Base-by-base conservation (phyloP, 2,888 invertebrate species). In the Dugesia japonica region DNA sequence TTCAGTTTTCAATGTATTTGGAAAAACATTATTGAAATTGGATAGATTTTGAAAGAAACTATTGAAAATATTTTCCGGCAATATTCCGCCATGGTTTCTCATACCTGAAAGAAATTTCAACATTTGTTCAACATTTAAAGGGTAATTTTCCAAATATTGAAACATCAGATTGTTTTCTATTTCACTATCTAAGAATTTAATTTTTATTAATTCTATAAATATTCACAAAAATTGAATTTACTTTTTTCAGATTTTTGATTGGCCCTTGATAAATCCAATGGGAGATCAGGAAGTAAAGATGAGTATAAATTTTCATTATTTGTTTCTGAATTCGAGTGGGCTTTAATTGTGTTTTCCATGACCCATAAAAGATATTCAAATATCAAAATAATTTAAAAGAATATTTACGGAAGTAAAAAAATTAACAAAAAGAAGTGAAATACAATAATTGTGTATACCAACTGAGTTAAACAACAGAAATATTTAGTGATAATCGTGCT, bases 401-500 rank as follows among this genome's bases (percentile, higher is more conserved):
- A 56, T 56, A 56, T 56, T 56, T 56, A 56, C 56, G 56, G 56
- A 56, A 56, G 23, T 56, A n/a, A 13, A 20, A 20, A 23, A 23
- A 20, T 56, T 13, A 56, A 56, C 4, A n/a, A 56, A 56, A 20
- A 56, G 1, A 4, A 20, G 56, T 56, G 56, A 56, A 13, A 20
- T 7, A n/a, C n/a, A 56, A 56, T 13, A 56, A 56, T n/a, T 56
- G 56, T 56, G 4, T 56, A 56, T 20, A 23, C 56, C 56, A 56
- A 56, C n/a, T 56, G 56, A 56, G 56, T 56, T 9, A 56, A 56
- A 56, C 56, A 56, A 56, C 56, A 56, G 56, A 56, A 56, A 56
- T 56, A 4, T 56, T 56, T 20, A 23, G n/a, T 56, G 56, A 56
- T 56, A 56, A 56, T 56, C 56, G 56, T 56, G n/a, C 56, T 56